These are phyloP conservation scores for Notechis scutatus DNA, from an alignment of 2,113 vertebrate species.

Conservation along the genomic window DNA sequence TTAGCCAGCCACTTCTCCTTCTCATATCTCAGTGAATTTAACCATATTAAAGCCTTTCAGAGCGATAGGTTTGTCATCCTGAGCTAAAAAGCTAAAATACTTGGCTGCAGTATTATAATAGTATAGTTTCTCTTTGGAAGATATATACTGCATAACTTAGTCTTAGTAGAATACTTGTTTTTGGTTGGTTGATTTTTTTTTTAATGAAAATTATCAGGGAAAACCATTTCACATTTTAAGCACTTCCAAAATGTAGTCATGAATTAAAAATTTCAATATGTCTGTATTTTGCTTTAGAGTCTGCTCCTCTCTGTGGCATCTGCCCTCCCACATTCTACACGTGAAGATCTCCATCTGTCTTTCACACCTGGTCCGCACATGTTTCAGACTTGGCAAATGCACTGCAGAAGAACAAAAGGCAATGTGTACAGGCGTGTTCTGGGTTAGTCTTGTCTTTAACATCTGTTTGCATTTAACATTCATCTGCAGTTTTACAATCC, in stretches of 20 bases:
- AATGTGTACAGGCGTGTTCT: conserved; percentile 1
- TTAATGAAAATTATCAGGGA: not conserved
- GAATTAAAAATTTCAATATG: not conserved
- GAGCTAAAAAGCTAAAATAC: not conserved
- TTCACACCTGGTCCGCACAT: not conserved
- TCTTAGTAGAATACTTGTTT: not conserved
- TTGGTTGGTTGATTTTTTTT: not conserved
- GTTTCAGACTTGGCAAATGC: not conserved
- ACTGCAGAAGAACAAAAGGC: not conserved
- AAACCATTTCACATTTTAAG: not conserved
- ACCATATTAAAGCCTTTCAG: not conserved
- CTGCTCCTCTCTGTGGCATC: not conserved
- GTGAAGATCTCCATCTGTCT: not conserved
- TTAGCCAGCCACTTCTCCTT: not conserved
- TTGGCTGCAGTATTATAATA: not conserved
- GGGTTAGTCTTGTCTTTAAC: not conserved
- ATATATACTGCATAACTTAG: not conserved
- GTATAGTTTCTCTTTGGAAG: not conserved
- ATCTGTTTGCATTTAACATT: not conserved
- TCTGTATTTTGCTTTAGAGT: not conserved
- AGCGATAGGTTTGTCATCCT: not conserved
- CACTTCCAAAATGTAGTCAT: not conserved
- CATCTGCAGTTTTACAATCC: not conserved
- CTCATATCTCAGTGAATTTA: not conserved
- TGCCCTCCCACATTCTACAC: not conserved